These are phyloP conservation scores for Ommatoiulus sabulosus DNA, from an alignment of 2,888 invertebrate species.

Conservation along the genomic window DNA sequence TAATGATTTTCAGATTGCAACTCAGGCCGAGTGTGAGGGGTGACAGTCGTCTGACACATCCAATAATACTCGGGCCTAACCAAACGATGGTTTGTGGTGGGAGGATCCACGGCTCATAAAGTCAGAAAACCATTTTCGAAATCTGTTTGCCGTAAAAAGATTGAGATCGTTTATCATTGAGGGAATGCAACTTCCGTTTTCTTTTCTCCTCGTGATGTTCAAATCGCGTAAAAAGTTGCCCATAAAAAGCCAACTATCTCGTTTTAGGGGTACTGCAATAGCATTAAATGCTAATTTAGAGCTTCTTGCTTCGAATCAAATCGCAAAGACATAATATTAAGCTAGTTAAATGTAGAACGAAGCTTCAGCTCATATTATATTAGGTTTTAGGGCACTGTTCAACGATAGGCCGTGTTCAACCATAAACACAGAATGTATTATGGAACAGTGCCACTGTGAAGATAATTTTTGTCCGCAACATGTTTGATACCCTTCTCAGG, in stretches of 20 bases:
- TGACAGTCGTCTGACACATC: background rate
- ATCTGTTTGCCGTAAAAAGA: conserved; percentile 23
- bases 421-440: background rate
- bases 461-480: background rate
- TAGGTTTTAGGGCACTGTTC: background rate
- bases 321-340: background rate
- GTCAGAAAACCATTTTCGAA: conserved; percentile 19
- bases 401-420: background rate
- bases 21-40: background rate
- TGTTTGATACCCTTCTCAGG: background rate
- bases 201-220: background rate
- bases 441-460: background rate
- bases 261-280: background rate
- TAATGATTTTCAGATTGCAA: background rate
- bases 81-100: background rate
- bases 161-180: background rate
- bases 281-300: background rate
- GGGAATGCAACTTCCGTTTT: background rate
- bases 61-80: background rate
- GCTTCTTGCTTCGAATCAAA: background rate
- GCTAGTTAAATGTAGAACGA: background rate
- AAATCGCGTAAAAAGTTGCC: background rate
- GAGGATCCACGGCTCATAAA: background rate
- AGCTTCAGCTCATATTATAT: background rate
- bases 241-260: conserved; percentile 22